Conservation (phyloP, 30 jellyfish, hydroid and myxozoan genomes). For the Turritopsis rubra region DNA sequence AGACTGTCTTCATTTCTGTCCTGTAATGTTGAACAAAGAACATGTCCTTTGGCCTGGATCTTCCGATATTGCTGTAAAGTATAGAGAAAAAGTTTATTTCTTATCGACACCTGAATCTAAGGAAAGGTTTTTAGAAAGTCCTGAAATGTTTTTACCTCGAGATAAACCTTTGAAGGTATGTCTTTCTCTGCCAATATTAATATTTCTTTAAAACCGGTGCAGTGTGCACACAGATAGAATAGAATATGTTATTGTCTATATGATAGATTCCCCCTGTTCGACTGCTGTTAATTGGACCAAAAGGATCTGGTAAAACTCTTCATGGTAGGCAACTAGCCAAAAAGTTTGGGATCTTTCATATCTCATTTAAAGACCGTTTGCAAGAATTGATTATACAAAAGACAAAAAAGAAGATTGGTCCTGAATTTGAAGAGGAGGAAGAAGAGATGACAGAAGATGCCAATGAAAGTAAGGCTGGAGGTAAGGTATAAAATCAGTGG, state of each 20-base stretch:
- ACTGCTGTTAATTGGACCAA: constrained; percentile 70
- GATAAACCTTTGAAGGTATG: constrained; percentile 68
- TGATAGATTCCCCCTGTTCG: constrained; percentile 87
- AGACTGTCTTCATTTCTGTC: constrained; percentile 84
- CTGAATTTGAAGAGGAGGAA: constrained; percentile 56
- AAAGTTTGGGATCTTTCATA: constrained; percentile 80
- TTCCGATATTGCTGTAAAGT: constrained; percentile 88
- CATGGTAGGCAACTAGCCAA: constrained; percentile 83
- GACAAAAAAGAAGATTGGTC: constrained; percentile 84
- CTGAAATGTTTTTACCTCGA: constrained; percentile 62
- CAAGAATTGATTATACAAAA: constrained; percentile 83
- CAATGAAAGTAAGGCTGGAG: neutral
- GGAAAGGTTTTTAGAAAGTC: constrained; percentile 55
- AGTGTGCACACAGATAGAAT: neutral
- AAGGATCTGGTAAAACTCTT: constrained; percentile 91
- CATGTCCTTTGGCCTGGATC: constrained; percentile 94
- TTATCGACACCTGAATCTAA: constrained; percentile 83
- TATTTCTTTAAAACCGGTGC: neutral
- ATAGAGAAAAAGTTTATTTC: constrained; percentile 73
- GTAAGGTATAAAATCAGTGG: neutral
- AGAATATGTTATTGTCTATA: constrained; percentile 2
- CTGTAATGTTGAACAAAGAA: constrained; percentile 68
- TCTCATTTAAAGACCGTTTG: constrained; percentile 85
- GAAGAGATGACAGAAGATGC: constrained; percentile 45
- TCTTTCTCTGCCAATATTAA: neutral